phyloP scores from a whole-genome alignment of 1,140 invertebrate genomes.

The Drosophila malerkotliana region DNA sequence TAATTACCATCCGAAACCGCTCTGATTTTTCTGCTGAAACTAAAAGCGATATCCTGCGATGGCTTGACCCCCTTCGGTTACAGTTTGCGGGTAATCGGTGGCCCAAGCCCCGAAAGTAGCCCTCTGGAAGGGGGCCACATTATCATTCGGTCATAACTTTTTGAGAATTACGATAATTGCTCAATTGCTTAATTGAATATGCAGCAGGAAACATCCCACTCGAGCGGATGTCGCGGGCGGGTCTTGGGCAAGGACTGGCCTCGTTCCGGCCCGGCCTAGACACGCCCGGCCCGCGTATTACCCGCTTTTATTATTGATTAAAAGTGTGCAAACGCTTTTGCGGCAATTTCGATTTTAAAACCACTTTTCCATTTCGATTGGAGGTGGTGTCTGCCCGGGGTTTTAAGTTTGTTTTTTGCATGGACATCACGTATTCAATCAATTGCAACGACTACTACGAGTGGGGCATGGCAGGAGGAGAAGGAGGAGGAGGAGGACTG shows the following conservation, averaged over 20 bases:
- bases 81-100: conserved; percentile 34
- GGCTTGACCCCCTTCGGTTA: not conserved
- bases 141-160: conserved; percentile 45
- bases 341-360: conserved; percentile 79
- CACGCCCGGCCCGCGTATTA: not conserved
- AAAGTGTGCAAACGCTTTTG: conserved; percentile 81
- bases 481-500: not conserved
- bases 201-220: conserved; percentile 37
- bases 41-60: no score
- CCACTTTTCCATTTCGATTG: conserved; percentile 72
- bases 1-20: conserved; percentile 25
- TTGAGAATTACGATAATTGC: conserved; percentile 59
- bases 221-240: not conserved
- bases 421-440: conserved; percentile 82
- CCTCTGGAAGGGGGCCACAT: conserved; percentile 26
- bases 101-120: conserved; percentile 19
- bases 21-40: no score
- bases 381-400: conserved; percentile 29
- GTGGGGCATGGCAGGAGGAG: conserved; percentile 7
- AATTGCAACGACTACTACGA: conserved; percentile 72
- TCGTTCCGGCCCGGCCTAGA: conserved; percentile 8
- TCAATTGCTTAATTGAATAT: conserved; percentile 58
- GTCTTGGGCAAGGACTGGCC: conserved; percentile 9
- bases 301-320: conserved; percentile 70
- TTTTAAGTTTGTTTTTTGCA: conserved; percentile 82